Evolutionary conservation across 2,797 vertebrate genomes (phyloP).

Genomic region (Micrastur ruficollis): DNA sequence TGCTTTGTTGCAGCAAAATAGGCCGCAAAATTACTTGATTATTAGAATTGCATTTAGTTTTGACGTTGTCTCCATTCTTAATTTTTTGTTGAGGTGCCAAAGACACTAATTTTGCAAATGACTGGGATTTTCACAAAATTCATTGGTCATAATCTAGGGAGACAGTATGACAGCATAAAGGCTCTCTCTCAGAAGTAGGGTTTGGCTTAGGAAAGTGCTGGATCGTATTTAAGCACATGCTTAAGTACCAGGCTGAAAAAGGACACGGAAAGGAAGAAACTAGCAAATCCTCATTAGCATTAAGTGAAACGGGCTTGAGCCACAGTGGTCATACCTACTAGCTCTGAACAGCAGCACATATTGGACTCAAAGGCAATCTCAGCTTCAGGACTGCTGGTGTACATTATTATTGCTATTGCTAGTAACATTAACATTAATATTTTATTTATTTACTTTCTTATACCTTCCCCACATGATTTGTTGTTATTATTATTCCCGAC

Average conservation of each 20-base stretch:
- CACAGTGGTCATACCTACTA: not conserved
- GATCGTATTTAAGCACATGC: not conserved
- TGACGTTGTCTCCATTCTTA: not conserved
- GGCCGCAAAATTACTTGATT: not conserved
- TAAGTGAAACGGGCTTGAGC: not conserved
- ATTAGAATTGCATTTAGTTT: not conserved
- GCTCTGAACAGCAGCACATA: not conserved
- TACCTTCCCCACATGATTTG: not conserved
- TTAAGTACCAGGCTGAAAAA: not conserved
- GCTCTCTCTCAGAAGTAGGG: not conserved
- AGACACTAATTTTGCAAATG: not conserved
- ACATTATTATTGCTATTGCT: not conserved
- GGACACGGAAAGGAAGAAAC: not conserved
- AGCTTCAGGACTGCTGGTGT: not conserved
- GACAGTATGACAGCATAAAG: not conserved
- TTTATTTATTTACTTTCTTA: not conserved
- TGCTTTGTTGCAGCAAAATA: not conserved
- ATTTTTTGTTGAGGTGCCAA: not conserved
- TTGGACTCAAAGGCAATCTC: not conserved
- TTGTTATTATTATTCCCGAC: not conserved
- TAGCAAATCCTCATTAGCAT: not conserved
- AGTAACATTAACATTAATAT: too few relatives aligned
- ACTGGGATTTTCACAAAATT: not conserved
- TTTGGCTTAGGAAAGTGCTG: not conserved
- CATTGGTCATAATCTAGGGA: not conserved